Evolutionary conservation across 2,888 invertebrate genomes (phyloP).

Genomic region (Xylophagus ater): DNA sequence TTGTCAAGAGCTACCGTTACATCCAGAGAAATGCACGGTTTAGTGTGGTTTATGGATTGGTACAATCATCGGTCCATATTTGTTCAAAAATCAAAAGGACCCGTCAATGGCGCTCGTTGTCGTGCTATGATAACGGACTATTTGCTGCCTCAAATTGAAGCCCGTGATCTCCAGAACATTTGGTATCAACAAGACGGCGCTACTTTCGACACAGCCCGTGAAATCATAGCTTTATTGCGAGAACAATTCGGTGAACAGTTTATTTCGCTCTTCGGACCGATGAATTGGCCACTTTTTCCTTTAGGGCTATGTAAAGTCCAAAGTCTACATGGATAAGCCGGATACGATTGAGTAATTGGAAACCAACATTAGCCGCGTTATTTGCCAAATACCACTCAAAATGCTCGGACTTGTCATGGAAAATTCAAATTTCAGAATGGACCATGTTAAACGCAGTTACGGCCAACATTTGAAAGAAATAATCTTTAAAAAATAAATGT

Average conservation of each 20-base stretch:
- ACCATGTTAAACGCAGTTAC: too few relatives aligned
- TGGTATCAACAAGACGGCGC: constrained; percentile 9
- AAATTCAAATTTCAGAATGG: too few relatives aligned
- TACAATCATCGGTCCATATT: too few relatives aligned
- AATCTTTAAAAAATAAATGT: too few relatives aligned
- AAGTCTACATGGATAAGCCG: constrained; percentile 1
- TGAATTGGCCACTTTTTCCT: constrained; percentile 4
- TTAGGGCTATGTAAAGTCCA: constrained; percentile 3
- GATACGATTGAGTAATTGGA: not conserved
- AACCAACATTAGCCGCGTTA: not conserved
- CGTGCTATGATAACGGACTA: constrained; percentile 1
- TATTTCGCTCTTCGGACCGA: not conserved
- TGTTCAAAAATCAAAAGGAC: too few relatives aligned
- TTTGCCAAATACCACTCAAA: too few relatives aligned
- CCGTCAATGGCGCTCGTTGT: constrained; percentile 6
- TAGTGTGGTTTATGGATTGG: too few relatives aligned
- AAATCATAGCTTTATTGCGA: not conserved
- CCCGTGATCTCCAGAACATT: not conserved
- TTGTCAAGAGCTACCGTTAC: too few relatives aligned
- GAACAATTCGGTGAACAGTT: not conserved
- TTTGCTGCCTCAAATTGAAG: too few relatives aligned
- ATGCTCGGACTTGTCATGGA: too few relatives aligned
- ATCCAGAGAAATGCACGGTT: too few relatives aligned
- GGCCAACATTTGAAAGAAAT: too few relatives aligned
- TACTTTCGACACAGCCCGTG: constrained; percentile 1